These are phyloP conservation scores for Drosophila parvula DNA, from an alignment of 1,140 invertebrate genomes.

Conservation along the genomic window DNA sequence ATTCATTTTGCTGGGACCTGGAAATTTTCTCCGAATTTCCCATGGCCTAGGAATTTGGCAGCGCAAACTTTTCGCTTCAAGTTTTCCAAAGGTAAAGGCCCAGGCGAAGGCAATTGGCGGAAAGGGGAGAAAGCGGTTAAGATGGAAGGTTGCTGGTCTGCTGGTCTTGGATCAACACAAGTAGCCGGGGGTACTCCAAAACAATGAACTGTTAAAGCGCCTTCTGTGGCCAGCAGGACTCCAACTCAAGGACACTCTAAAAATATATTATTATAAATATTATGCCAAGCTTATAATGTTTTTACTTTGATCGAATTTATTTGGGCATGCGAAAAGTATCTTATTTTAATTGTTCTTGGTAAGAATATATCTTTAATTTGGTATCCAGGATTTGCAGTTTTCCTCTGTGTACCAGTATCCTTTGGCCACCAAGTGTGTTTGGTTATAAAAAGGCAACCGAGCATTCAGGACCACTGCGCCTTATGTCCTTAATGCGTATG, in stretches of 20 bases:
- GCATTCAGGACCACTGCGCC: conserved; percentile 48
- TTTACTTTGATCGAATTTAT: too few species aligned
- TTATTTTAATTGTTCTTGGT: too few species aligned
- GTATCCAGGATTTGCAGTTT: neutral
- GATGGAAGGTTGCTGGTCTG: neutral
- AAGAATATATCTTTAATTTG: too few species aligned
- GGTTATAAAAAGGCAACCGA: conserved; percentile 76
- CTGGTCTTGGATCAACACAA: conserved; percentile 24
- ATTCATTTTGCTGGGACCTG: conserved; percentile 27
- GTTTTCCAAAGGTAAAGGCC: conserved; percentile 55
- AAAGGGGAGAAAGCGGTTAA: neutral
- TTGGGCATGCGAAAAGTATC: too few species aligned
- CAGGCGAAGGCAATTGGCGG: conserved; percentile 8
- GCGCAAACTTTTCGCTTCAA: conserved; percentile 40
- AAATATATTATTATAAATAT: neutral
- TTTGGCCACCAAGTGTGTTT: conserved; percentile 51
- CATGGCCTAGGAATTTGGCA: conserved; percentile 8
- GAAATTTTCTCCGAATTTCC: conserved; percentile 16
- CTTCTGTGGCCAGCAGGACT: conserved; percentile 49
- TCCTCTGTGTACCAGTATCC: neutral
- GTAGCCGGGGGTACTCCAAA: conserved; percentile 34
- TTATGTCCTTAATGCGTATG: conserved; percentile 40
- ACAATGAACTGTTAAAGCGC: conserved; percentile 70
- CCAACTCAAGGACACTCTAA: neutral
- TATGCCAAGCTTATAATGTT: too few species aligned